Evolutionary conservation across 1,140 invertebrate species (phyloP), one percentile per base, ranked within the genome.

Genomic region (Caenorhabditis inopinata): DNA sequence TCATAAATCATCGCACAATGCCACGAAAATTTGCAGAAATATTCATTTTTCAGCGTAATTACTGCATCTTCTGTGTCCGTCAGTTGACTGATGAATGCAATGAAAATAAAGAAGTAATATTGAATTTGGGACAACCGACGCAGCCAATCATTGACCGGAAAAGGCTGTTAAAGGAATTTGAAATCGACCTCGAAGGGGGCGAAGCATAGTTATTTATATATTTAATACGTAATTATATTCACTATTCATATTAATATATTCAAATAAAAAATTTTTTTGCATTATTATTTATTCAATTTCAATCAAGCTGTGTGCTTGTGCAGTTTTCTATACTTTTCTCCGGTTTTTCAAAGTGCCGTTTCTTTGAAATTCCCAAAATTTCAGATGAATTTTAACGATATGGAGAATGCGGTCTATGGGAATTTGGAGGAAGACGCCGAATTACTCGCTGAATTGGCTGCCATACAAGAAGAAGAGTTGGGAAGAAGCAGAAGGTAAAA

Each of bases 361-460:
- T n/a, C n/a, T n/a, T n/a, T n/a, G n/a, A n/a, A n/a, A n/a, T 42
- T 14, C 38, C 38, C 5, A 42, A 42, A 18, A 78, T 78, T 73
- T 78, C 62, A 74, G 58, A 83, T 83, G 83, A 83, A 83, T 49
- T 83, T 83, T 42, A 42, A 78, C 11, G 58, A 51, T 32, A 83
- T 83, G 23, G 83, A 83, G 23, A 74, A 58, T 16, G 7, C 73
- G 6, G 48, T 83, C 0, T 83, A 83, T 47, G 83, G 82, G 3
- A 58, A 77, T 68, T 35, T 83, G 14, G 82, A 83, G 73, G 82
- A 79, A 3, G 83, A 83, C 48, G 82, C 53, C 4, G 83, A 83
- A 29, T 46, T 83, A 14, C 45, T 83, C 9, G 83, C 83, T 21
- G 83, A 83, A 45, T 48, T 83, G 12, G 68, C 73, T 21, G 83